These are phyloP conservation scores for Hetaerina titia DNA, from an alignment of 2,888 invertebrate genomes.

Conservation along the genomic window DNA sequence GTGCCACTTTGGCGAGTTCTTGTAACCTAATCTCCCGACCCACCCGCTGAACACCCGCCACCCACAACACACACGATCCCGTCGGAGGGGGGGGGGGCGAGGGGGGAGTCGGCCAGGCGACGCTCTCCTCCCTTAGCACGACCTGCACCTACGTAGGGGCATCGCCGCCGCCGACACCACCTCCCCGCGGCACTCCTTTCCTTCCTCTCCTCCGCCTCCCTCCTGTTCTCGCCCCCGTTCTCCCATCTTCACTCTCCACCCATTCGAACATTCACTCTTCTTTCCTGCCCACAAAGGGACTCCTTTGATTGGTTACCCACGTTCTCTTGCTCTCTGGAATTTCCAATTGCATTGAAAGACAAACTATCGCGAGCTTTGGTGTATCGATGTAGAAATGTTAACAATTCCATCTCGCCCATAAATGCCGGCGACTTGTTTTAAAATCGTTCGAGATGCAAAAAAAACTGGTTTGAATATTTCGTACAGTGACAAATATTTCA, in stretches of 20 bases:
- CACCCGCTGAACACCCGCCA: background rate
- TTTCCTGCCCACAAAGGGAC: background rate
- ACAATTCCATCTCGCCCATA: too few species aligned
- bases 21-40: slow-evolving; percentile 47
- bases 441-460: too few species aligned
- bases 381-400: too few species aligned
- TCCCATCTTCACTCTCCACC: too few species aligned
- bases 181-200: background rate
- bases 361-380: too few species aligned
- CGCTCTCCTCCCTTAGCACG: background rate
- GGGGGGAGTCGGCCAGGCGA: background rate
- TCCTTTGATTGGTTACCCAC: background rate
- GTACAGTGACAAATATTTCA: too few species aligned
- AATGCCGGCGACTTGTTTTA: too few species aligned
- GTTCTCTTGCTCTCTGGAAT: too few species aligned
- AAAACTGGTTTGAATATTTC: too few species aligned
- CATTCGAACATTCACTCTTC: background rate
- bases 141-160: slow-evolving; percentile 4
- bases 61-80: background rate
- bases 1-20: slow-evolving; percentile 52
- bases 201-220: background rate
- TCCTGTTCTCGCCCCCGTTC: too few species aligned
- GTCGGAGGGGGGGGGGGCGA: background rate
- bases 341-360: too few species aligned
- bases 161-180: background rate